Percentiles rank a stretch among this genome's conserved stretches.
Evolutionary conservation across 2,797 vertebrate genomes (phyloP).

Genomic region (Nyctibius grandis): DNA sequence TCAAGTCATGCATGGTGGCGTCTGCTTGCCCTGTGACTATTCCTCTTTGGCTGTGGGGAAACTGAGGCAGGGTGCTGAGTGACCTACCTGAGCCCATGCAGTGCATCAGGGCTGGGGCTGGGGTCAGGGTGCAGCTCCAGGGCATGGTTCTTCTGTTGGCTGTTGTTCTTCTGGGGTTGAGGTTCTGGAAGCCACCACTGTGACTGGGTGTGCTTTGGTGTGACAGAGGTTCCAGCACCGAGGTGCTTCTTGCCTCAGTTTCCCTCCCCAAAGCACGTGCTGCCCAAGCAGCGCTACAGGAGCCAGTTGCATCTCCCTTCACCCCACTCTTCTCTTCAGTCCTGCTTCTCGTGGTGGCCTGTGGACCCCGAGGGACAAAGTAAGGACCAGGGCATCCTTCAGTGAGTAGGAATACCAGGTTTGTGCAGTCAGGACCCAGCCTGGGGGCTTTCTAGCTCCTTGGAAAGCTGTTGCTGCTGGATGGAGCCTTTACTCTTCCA

Average conservation of each 20-base stretch:
- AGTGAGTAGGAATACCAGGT: background rate
- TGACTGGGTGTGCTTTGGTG: background rate
- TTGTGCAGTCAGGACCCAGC: background rate
- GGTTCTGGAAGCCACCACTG: background rate
- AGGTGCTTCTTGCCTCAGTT: background rate
- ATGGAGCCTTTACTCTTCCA: background rate
- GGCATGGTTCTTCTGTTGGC: background rate
- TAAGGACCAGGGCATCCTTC: background rate
- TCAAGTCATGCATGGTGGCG: background rate
- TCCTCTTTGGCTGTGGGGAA: background rate
- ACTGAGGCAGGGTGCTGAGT: background rate
- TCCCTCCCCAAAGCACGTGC: background rate
- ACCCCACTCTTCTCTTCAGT: background rate
- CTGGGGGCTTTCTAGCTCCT: background rate
- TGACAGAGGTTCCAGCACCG: background rate
- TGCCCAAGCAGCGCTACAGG: background rate
- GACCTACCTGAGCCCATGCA: background rate
- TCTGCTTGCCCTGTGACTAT: background rate
- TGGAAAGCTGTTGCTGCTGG: background rate
- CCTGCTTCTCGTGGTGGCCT: background rate
- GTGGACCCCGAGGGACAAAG: background rate
- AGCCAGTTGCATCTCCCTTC: background rate
- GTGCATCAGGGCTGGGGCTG: background rate
- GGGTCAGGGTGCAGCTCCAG: background rate
- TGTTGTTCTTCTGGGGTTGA: background rate